A percentile compares a stretch with the other conserved stretches of the same genome.
Conservation (phyloP, 2,113 vertebrate genomes). For the Thunnus maccoyii region DNA sequence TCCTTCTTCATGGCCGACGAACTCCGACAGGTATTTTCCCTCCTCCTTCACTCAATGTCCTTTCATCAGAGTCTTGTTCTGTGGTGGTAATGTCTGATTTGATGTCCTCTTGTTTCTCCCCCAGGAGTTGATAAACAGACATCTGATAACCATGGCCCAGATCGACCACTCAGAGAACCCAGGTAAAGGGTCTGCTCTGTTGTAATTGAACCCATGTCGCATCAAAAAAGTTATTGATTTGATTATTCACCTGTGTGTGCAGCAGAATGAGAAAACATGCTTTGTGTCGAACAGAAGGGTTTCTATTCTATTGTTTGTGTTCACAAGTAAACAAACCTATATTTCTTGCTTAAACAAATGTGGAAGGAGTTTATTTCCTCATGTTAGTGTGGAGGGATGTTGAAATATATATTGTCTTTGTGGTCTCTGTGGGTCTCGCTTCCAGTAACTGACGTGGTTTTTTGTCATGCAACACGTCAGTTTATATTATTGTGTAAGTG, state of each 20-base stretch:
- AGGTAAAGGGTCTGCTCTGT: slow-evolving; percentile 84
- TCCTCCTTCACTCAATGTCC: not conserved
- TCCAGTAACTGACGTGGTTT: not conserved
- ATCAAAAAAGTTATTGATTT: not conserved
- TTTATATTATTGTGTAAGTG: not conserved
- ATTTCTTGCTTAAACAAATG: not conserved
- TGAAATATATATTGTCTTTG: slow-evolving; percentile 6
- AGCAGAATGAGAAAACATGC: not conserved
- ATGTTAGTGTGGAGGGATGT: not conserved
- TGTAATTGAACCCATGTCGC: too few species aligned
- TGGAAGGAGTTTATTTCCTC: slow-evolving; percentile 2
- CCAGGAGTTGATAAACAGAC: slow-evolving; percentile 98
- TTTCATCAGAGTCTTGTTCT: not conserved
- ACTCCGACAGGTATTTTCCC: slow-evolving; percentile 92
- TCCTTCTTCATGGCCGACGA: slow-evolving; percentile 99
- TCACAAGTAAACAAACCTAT: not conserved
- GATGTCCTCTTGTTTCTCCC: slow-evolving; percentile 1
- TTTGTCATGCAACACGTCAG: not conserved
- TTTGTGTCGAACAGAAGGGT: not conserved
- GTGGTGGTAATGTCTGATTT: slow-evolving; percentile 7
- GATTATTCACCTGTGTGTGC: not conserved
- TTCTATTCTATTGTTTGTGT: not conserved
- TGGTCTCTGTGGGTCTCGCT: slow-evolving; percentile 40
- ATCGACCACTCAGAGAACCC: slow-evolving; percentile 98
- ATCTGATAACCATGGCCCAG: slow-evolving; percentile 99